These are phyloP conservation scores for Ophthalmotilapia sp. DNA, from an alignment of 2,113 vertebrate genomes.

Conservation along the genomic window DNA sequence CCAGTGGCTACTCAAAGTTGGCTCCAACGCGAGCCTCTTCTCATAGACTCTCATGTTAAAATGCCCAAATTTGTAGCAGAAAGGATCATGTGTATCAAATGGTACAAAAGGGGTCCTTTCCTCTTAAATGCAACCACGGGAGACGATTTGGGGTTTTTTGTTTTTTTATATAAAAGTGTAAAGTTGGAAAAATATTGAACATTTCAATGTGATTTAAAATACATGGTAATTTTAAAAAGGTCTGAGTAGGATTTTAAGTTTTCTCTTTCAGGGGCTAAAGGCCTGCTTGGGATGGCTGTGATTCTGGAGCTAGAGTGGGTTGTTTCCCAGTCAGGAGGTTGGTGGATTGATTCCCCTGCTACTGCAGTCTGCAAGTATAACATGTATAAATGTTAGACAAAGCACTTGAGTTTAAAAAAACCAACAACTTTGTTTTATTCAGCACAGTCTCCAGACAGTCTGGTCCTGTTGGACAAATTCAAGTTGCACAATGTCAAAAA, in stretches of 20 bases:
- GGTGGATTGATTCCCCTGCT: background rate
- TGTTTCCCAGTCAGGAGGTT: background rate
- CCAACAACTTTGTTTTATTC: background rate
- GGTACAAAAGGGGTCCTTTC: background rate
- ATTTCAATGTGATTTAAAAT: background rate
- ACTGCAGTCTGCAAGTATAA: background rate
- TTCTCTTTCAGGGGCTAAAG: background rate
- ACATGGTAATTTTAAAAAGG: background rate
- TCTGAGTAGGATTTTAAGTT: background rate
- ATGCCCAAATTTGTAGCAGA: background rate
- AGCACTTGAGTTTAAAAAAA: background rate
- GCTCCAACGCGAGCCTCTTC: background rate
- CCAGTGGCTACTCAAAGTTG: background rate
- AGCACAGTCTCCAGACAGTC: background rate
- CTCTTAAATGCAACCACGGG: background rate
- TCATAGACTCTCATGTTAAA: background rate
- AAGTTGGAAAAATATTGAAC: background rate
- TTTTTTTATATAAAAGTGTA: background rate
- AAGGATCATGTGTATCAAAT: background rate
- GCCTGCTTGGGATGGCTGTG: background rate
- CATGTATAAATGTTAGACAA: background rate
- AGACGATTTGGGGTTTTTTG: rapidly evolving
- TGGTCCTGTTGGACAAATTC: background rate
- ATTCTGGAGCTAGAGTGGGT: background rate
- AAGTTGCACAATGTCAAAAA: background rate